phyloP scores from a whole-genome alignment of 2,113 vertebrate species.

The Mustela lutreola region DNA sequence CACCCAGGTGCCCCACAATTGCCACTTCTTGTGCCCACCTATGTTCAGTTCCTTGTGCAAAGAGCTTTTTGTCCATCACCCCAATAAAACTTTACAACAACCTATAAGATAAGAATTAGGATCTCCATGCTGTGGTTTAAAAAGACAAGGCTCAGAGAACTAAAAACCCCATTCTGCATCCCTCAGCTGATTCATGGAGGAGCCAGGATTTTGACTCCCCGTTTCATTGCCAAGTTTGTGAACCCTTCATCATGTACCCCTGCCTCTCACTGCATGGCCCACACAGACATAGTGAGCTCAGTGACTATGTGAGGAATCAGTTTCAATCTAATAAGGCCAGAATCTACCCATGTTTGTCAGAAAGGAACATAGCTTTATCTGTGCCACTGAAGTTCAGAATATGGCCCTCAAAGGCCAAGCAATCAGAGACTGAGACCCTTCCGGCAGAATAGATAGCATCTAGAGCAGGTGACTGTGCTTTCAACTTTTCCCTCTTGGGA shows the following conservation, averaged over 20 bases:
- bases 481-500: slow-evolving; percentile 78
- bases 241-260: not conserved
- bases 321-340: not conserved
- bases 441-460: slow-evolving; percentile 66
- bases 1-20: not conserved
- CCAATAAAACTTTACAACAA: not conserved
- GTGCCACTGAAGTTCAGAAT: not conserved
- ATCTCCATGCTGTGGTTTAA: not conserved
- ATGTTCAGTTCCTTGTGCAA: not conserved
- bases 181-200: not conserved
- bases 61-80: not conserved
- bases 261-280: accelerated
- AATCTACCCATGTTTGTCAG: not conserved
- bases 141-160: not conserved
- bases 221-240: not conserved
- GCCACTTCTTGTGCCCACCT: not conserved
- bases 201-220: not conserved
- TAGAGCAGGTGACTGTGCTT: slow-evolving; percentile 48
- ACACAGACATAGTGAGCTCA: not conserved
- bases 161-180: not conserved
- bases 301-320: not conserved
- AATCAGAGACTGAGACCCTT: not conserved
- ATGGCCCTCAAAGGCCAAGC: slow-evolving; percentile 7
- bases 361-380: not conserved
- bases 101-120: not conserved